A percentile compares a stretch with the other conserved stretches of the same genome.
Evolutionary conservation across 2,113 vertebrate genomes (phyloP).

Genomic region (Pelodiscus sinensis): DNA sequence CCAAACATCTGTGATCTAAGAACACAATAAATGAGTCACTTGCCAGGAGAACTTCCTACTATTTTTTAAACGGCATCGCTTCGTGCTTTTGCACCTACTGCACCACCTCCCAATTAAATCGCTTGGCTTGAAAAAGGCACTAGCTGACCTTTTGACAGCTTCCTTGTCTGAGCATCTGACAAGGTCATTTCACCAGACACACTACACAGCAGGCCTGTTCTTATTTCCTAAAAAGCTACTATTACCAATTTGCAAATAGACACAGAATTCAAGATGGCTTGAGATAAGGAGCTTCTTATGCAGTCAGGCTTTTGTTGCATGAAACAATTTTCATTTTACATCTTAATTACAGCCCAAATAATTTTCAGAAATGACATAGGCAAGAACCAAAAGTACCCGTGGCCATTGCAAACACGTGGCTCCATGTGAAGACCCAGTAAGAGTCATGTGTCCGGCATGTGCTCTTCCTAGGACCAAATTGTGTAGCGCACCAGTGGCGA

Average conservation of each 20-base stretch:
- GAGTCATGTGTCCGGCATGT: not conserved
- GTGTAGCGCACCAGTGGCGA: no score
- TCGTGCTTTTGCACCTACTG: not conserved
- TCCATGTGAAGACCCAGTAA: not conserved
- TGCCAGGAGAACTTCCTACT: not conserved
- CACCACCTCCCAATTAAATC: not conserved
- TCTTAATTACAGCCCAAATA: not conserved
- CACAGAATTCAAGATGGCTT: not conserved
- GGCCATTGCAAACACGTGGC: not conserved
- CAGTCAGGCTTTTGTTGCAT: not conserved
- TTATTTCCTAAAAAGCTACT: not conserved
- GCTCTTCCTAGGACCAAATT: not conserved
- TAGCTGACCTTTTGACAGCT: not conserved
- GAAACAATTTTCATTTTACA: not conserved
- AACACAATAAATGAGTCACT: not conserved
- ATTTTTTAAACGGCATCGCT: not conserved
- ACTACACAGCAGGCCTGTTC: not conserved
- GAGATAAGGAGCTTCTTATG: no score
- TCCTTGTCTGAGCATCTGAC: not conserved
- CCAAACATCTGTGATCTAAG: not conserved
- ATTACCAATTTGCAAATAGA: not conserved
- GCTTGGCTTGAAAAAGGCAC: not conserved
- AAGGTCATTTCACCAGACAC: not conserved
- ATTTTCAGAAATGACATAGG: not conserved
- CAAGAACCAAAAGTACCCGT: not conserved